Base-by-base conservation (phyloP, 2,797 vertebrate genomes). In the Argentina silus region DNA sequence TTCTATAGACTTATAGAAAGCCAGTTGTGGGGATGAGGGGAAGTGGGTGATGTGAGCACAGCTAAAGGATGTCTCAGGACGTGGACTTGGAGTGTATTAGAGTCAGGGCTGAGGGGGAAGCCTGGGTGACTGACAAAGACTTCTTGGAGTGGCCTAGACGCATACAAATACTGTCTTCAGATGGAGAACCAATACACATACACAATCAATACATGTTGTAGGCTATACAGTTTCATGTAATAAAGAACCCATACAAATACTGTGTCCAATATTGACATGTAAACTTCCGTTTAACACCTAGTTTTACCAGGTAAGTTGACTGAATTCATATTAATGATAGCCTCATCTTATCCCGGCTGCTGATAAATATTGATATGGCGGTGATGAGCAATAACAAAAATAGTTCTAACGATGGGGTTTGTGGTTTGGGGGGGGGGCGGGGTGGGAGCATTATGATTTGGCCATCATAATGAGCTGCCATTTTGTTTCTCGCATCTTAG, bases 251-350 rank as follows among this genome's bases (percentile, higher is more conserved):
- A 63, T 14, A 44, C 27, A 62, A 14, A n/a, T 42, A 63, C 23
- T 60, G 23, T 42, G 23, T 27, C 14, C 1, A 36, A 60, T 27
- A 15, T 36, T 36, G 27, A 36, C 27, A 36, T 36, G 27, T 36
- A 36, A 36, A 36, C 27, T 36, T 36, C 27, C 27, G 27, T 36
- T 36, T 36, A 36, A 36, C 27, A 36, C 27, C 27, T 48, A 8
- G 47, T 48, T 48, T 48, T 6, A 48, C 47, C 1, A 48, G 2
- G 47, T 8, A 48, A 48, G 6, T 8, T 48, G 47, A 8, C 11
- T 48, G n/a, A 91, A 93, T 92, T 91, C 89, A 93, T 92, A 92
- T 90, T 90, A 92, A 91, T 91, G 78, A 87, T 55, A 53, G 21
- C 69, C 14, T 50, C 78, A 79, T 72, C 76, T 59, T 72, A 56